Base-by-base conservation (phyloP, 92 coral and sea anemone genomes). In the Palythoa caribaeorum region DNA sequence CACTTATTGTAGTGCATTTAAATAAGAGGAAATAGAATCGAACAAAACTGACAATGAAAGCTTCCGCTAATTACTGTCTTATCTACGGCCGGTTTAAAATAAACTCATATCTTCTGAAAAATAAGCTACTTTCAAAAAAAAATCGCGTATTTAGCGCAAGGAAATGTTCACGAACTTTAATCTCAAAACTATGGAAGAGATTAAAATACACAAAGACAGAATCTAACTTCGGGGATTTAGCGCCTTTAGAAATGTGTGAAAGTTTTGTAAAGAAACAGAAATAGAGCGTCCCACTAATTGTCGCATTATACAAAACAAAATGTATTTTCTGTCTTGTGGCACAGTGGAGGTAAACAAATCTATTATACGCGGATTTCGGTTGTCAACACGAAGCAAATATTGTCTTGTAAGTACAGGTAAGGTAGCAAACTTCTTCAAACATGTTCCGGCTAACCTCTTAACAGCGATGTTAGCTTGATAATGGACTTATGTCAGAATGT, bases 21-120 rank as follows among this genome's bases (percentile, higher is more conserved):
- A 81, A 16, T 20, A 55, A 79, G 20, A 81, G 73, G 75, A 81
- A 81, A 69, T 44, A 55, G 73, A 65, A 81, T 66, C 48, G 40
- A 9, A 81, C 76, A 47, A 81, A 48, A 20, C 14, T 81, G 86
- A 39, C 86, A 81, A 39, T 28, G 9, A 19, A 28, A 47, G 62
- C 47, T 81, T 81, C 86, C 86, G 86, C 86, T 81, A 81, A 81
- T 81, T 81, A 81, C 44, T 19, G 21, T 68, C 60, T 66, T 48
- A 68, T 81, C 86, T 15, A 57, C 40, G 35, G 83, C 44, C 28
- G 28, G 14, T 68, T 35, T 35, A 48, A 50, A 21, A 44, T 1
- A 62, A 40, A 20, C 74, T 48, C 38, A 48, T 14, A 69, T 14
- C 86, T 19, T 81, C 55, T 20, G 36, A 71, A 5, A 65, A 81